Conservation (phyloP, 2,888 invertebrate genomes). For the Scaptomyza reducta region DNA sequence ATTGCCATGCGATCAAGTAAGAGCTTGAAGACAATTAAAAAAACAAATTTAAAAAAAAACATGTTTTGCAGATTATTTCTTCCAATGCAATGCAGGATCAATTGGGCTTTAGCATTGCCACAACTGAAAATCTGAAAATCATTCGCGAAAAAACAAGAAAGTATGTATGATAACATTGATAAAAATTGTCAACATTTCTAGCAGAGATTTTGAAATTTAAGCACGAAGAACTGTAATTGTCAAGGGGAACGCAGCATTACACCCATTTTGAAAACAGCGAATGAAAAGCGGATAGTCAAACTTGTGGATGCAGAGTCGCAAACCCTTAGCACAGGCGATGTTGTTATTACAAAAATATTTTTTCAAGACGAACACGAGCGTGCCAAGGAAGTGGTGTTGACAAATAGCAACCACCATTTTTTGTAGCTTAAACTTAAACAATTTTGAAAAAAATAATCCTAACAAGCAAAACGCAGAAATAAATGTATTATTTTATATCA, state of each 20-base stretch:
- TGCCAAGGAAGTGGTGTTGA: constrained; percentile 85
- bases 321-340: constrained; percentile 95
- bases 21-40: neutral
- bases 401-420: constrained; percentile 81
- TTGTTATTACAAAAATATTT: constrained; percentile 94
- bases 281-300: constrained; percentile 75
- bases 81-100: constrained; percentile 83
- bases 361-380: constrained; percentile 87
- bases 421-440: constrained; percentile 64
- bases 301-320: constrained; percentile 88
- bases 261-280: constrained; percentile 59
- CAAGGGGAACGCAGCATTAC: constrained; percentile 79
- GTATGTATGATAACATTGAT: constrained; percentile 58
- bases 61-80: constrained; percentile 75
- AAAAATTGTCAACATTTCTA: no score
- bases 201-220: constrained; percentile 44
- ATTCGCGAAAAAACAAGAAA: constrained; percentile 83
- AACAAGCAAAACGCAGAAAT: constrained; percentile 58
- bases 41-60: neutral
- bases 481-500: constrained; percentile 62
- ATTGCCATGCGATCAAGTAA: constrained; percentile 86
- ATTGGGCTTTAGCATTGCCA: constrained; percentile 81
- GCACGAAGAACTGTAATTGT: constrained; percentile 82
- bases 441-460: constrained; percentile 66
- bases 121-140: constrained; percentile 83